These are phyloP conservation scores for Rafetus swinhoei DNA, from an alignment of 2,113 vertebrate species.

Conservation along the genomic window DNA sequence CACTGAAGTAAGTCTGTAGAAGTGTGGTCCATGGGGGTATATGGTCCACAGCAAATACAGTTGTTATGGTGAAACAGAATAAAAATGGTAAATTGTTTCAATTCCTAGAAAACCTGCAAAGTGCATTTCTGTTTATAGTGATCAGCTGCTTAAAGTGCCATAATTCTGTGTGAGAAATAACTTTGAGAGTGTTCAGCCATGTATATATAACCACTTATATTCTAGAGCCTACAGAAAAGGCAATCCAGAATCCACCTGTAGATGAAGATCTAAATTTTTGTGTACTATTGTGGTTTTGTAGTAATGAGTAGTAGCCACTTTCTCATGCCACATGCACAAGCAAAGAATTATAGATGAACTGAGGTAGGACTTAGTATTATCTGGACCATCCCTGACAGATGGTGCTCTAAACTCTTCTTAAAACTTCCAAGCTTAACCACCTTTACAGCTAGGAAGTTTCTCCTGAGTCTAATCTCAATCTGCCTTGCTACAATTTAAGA, in stretches of 20 bases:
- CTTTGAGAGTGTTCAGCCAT: background rate
- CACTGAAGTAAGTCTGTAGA: background rate
- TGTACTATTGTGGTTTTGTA: background rate
- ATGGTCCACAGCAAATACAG: background rate
- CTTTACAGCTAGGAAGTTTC: background rate
- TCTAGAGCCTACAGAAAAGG: background rate
- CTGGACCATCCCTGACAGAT: background rate
- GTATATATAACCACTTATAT: background rate
- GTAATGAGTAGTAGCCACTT: background rate
- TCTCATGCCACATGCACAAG: background rate
- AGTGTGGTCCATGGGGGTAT: background rate
- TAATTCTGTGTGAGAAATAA: conserved; percentile 16
- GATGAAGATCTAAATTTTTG: background rate
- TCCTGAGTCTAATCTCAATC: background rate
- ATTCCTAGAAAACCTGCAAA: background rate
- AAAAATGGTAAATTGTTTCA: conserved; percentile 7
- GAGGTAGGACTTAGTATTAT: background rate
- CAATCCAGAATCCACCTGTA: background rate
- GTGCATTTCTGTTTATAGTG: background rate
- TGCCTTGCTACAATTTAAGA: background rate
- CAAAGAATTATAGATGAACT: background rate
- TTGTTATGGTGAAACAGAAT: background rate
- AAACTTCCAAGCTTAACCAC: background rate
- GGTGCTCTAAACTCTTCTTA: background rate
- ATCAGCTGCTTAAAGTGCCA: conserved; percentile 7